phyloP scores from a whole-genome alignment of 2,113 vertebrate species.

The Myiagra hebetior region DNA sequence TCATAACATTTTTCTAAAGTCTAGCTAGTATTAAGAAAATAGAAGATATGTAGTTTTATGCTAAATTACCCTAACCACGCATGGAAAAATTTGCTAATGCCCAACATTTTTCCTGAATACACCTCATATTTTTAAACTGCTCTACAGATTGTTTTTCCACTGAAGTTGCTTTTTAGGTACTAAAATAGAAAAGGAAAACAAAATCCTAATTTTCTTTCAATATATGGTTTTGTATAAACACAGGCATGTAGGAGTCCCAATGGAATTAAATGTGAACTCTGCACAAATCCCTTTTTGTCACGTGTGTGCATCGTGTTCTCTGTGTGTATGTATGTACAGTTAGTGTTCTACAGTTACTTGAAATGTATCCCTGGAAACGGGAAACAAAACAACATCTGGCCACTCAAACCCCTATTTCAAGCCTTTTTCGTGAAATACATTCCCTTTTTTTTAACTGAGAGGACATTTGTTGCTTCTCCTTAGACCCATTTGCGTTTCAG shows the following conservation, averaged over 20 bases:
- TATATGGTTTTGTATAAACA: background rate
- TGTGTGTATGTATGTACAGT: background rate
- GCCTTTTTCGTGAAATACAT: background rate
- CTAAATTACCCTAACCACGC: background rate
- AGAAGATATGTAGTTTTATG: background rate
- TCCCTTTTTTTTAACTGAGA: background rate
- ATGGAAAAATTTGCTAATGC: background rate
- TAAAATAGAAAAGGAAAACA: background rate
- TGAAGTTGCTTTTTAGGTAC: background rate
- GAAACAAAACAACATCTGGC: background rate
- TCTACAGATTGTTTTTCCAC: background rate
- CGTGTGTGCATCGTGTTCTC: rapidly evolving
- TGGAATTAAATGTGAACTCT: background rate
- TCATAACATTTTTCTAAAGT: background rate
- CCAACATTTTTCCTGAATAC: background rate
- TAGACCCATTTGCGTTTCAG: background rate
- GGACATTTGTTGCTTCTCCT: background rate
- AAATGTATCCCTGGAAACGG: background rate
- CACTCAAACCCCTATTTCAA: background rate
- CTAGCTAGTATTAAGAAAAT: background rate
- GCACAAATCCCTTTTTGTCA: background rate
- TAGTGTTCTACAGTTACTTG: background rate
- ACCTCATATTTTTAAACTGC: background rate
- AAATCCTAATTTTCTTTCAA: background rate
- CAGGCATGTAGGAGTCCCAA: background rate